Conservation (phyloP, 1,140 invertebrate species). For the Brachionus rubens region DNA sequence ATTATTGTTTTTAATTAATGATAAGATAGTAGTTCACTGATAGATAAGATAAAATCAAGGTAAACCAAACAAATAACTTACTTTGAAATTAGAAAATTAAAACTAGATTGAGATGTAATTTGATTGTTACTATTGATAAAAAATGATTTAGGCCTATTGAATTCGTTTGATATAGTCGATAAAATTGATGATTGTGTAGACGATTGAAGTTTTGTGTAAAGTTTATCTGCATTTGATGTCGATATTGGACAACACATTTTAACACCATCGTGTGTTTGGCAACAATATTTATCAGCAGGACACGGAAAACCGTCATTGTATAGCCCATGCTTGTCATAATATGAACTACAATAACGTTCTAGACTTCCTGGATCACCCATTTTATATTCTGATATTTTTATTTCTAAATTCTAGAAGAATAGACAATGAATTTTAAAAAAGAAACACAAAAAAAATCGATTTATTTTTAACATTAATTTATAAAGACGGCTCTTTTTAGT, state of each 20-base stretch:
- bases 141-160: not conserved
- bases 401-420: too few species aligned
- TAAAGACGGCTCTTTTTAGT: slow-evolving; percentile 1
- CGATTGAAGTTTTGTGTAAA: not conserved
- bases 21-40: slow-evolving; percentile 1
- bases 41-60: slow-evolving; percentile 36
- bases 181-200: not conserved
- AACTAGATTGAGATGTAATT: not conserved
- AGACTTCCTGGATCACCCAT: slow-evolving; percentile 14
- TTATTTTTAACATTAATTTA: slow-evolving; percentile 12
- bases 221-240: not conserved
- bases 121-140: not conserved
- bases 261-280: slow-evolving; percentile 5
- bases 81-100: slow-evolving; percentile 27
- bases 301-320: slow-evolving; percentile 46
- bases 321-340: slow-evolving; percentile 43
- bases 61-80: not conserved
- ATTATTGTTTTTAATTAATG: not conserved
- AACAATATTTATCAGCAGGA: slow-evolving; percentile 37
- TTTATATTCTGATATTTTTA: not conserved
- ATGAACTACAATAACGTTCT: slow-evolving; percentile 45
- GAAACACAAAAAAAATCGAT: not conserved
- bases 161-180: slow-evolving; percentile 24
- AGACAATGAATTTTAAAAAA: too few species aligned
- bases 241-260: slow-evolving; percentile 44